Evolutionary conservation across 2,888 invertebrate species (phyloP), one percentile per base, ranked within the genome.

Genomic region (Hirtodrosophila cameraria): DNA sequence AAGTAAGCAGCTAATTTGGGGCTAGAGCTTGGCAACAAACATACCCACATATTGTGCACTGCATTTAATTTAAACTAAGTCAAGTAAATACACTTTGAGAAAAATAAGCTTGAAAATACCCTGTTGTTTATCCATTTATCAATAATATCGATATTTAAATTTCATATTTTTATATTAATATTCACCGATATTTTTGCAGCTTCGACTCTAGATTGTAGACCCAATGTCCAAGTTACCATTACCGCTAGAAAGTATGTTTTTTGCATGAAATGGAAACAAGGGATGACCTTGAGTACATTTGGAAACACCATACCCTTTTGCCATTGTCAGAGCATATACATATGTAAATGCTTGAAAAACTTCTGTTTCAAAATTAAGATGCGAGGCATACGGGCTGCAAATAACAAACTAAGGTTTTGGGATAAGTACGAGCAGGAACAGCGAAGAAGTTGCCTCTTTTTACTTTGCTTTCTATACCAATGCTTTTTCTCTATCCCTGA

Each of bases 31-130:
- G 41, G 38, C 53, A 27, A 31, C 31, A 7, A 27, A 28, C 72
- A 61, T 57, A 62, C 62, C 69, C 64, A 59, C 43, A 38, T 62
- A 49, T 63, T 69, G 62, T 68, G 55, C 64, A 61, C 48, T 77
- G 75, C 70, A 77, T 77, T 73, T 70, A 59, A 75, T 66, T 70
- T 63, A 63, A 66, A 54, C 28, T 27, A 41, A 50, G 27, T 20
- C 36, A 15, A 46, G 23, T 16, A 3, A 15, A 31, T 42, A 28
- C 1, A 0, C 7, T 5, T 6, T 3, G 6, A 9, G 1, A 9
- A 3, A 7, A 6, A 12, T 7, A 2, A 18, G 7, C 39, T 6
- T 0, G 4, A 0, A 23, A 5, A 43, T 68, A 49, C 39, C 64
- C 57, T 63, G 16, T 15, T 52, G n/a, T n/a, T n/a, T n/a, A n/a